Evolutionary conservation across 2,797 vertebrate species (phyloP), one percentile per base, ranked within the genome.

Genomic region (Brachymystax lenok): DNA sequence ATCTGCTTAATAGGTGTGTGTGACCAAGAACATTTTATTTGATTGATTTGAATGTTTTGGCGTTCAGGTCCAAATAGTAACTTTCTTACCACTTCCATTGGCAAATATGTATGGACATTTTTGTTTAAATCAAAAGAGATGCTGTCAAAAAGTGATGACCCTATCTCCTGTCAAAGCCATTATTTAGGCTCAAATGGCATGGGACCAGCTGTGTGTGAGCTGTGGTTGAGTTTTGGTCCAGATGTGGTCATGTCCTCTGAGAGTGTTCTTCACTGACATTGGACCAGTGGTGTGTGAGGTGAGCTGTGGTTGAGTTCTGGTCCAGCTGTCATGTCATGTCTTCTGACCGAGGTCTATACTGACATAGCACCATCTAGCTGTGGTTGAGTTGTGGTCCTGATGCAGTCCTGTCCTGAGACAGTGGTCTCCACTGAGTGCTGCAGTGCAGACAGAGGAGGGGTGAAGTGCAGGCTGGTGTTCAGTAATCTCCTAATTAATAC

Each of bases 401-500:
- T 33, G 5, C 16, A 16, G 66, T 67, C 28, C 8, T 67, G 64
- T 33, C 64, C 64, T 28, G 27, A 28, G 64, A 33, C 63, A 13
- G 28, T 33, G 66, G 66, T 68, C 27, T 74, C 46, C 56, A 56
- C 10, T 64, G 16, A 30, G 46, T 21, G 50, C 68, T 27, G 52
- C 71, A 79, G 63, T 30, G 67, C 63, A 63, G 64, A 70, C 17
- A 77, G 71, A 5, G 7, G 27, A 63, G 51, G 33, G 72, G 61
- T 78, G 73, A 40, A 71, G 69, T 74, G 74, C 63, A 70, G 33
- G 67, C 75, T 66, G 46, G 69, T 71, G 54, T 71, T 74, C 76
- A 74, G 69, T 85, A 73, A 77, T 40, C 76, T 78, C 77, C 75
- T 84, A 83, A 85, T 85, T 83, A 84, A 83, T 87, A 80, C 71